Evolutionary conservation across 2,888 invertebrate genomes (phyloP), one percentile per base, ranked within the genome.

Genomic region (Amphimallon solstitiale): DNA sequence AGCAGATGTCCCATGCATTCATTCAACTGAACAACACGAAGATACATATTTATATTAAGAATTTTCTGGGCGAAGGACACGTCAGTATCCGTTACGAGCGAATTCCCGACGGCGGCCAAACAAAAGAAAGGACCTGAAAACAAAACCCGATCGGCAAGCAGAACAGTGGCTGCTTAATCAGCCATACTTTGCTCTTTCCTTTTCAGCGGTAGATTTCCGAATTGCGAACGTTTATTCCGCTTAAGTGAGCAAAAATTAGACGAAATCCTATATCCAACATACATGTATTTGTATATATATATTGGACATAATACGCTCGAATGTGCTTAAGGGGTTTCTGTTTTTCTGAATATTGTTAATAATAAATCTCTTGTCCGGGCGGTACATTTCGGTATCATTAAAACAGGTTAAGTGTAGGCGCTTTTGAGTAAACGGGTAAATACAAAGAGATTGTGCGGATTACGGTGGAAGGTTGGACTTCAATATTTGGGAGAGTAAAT

Each of bases 171-270:
- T 63, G 69, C 68, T 70, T 73, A 77, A 77, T 74, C 76, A 76
- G 71, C 69, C 76, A 73, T 73, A 67, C 34, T 70, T 70, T 70
- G 71, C 73, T 73, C 71, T 68, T 68, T 69, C 72, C 77, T 68
- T 68, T 70, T 69, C 66, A 71, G 72, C 74, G 74, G 76, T 66
- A 72, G 75, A 76, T 75, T 75, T 59, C 72, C 74, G 72, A 79
- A 77, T 73, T 74, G 70, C 69, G 43, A 72, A 56, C 78, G 76
- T 79, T 80, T 80, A 80, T 80, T 80, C 70, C 78, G 73, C 73
- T 74, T 71, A 73, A 78, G 72, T 71, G 76, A 56, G 73, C 75
- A 74, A 73, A 78, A 78, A 79, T 76, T 74, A 77, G 73, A 70
- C 72, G 75, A 70, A 74, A 68, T 67, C 60, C 49, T 71, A n/a